These are phyloP conservation scores for Drepana falcataria DNA, from an alignment of 2,888 invertebrate genomes.

Conservation along the genomic window DNA sequence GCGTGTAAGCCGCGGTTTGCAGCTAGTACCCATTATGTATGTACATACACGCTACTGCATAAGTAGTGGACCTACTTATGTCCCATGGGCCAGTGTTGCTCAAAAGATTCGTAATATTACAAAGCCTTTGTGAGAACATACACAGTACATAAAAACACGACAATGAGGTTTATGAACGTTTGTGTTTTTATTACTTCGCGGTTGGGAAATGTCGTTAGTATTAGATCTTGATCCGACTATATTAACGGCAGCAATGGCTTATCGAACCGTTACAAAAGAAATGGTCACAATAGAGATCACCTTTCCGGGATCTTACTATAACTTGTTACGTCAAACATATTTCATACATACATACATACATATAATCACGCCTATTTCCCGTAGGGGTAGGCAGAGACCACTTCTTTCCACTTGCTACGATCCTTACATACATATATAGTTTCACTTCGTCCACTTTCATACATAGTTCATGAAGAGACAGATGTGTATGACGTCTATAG, in stretches of 20 bases:
- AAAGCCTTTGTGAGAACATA: constrained; percentile 23
- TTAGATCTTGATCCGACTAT: neutral
- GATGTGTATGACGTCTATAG: too few species aligned
- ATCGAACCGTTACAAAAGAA: neutral
- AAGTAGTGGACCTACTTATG: neutral
- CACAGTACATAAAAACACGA: constrained; percentile 28
- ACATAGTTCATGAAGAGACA: too few species aligned
- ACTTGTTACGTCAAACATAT: too few species aligned
- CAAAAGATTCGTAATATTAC: constrained; percentile 6
- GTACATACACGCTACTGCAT: neutral
- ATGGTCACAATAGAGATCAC: too few species aligned
- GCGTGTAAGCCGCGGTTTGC: too few species aligned
- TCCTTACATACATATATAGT: too few species aligned
- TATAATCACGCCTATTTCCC: too few species aligned
- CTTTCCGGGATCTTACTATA: too few species aligned
- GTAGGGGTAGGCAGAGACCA: too few species aligned
- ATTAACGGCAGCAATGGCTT: neutral
- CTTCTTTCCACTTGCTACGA: too few species aligned
- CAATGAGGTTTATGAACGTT: constrained; percentile 23
- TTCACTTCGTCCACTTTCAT: too few species aligned
- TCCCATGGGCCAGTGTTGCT: neutral
- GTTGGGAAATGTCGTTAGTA: constrained; percentile 7
- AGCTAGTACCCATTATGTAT: neutral
- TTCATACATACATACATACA: too few species aligned
- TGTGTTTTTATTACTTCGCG: constrained; percentile 12